Base-by-base conservation (phyloP, 1,140 invertebrate species). In the Prorops nasuta region DNA sequence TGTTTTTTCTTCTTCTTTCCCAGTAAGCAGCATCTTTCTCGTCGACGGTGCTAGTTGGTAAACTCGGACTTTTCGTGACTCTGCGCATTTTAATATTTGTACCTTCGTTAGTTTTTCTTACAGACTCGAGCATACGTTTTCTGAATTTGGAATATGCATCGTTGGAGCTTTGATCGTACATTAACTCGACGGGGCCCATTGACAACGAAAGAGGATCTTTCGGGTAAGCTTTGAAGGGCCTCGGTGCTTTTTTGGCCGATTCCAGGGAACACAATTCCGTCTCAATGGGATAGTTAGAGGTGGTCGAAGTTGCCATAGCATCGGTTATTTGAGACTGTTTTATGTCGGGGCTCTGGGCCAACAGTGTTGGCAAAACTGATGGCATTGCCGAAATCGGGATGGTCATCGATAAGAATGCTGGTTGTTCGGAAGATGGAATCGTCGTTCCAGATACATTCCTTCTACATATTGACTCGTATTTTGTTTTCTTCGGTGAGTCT, bases 1-100 rank as follows among this genome's bases (percentile, higher is more conserved):
- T 98, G 69, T 98, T 98, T 69, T 95, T 95, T 46, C 88, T 83
- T 8, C 95, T 77, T 48, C 92, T 81, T 64, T 94, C 92, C 78
- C 87, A 88, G 66, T 98, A 98, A 0, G 87, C 86, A 0, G 86
- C 84, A 65, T 95, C 92, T 66, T 91, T 91, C 17, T 83, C 77
- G 7, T 61, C 43, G 1, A 59, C 60, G 0, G 69, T 74, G 36
- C 69, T 76, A 0, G 67, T 71, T 0, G 71, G 67, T 0, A 63
- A 17, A 10, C 48, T 58, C 2, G 64, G 56, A 40, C 56, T 72
- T 31, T 63, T 71, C 1, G 76, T 72, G 0, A 68, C 64, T 8
- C 86, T 67, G 16, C 85, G 68, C 86, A 88, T 88, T 56, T 86
- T 84, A 0, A 83, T 80, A 55, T 88, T 88, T 2, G 84, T 83